Percentiles rank a stretch among this genome's conserved stretches.
Evolutionary conservation across 2,113 vertebrate genomes (phyloP).

Genomic region (Eleginops maclovinus): DNA sequence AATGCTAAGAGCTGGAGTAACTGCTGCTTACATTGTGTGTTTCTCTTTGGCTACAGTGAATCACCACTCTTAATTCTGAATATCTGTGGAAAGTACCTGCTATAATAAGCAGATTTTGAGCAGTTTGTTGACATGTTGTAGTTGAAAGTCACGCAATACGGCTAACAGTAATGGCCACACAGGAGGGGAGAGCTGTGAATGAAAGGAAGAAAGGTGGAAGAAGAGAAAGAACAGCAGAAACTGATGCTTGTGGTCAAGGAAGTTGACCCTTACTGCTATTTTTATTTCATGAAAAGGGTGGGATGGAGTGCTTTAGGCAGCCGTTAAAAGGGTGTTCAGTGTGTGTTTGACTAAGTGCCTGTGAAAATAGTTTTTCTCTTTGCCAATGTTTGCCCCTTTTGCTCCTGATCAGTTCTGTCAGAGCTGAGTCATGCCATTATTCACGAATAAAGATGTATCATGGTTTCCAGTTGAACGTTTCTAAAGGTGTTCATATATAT

Average conservation of each 20-base stretch:
- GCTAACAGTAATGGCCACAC: conserved; percentile 72
- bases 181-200: conserved; percentile 58
- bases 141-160: conserved; percentile 65
- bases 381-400: not conserved
- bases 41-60: conserved; percentile 74
- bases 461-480: not conserved
- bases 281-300: conserved; percentile 59
- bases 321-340: conserved; percentile 34
- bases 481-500: not conserved
- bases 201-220: conserved; percentile 19
- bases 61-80: conserved; percentile 75
- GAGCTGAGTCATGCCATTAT: conserved; percentile 12
- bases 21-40: conserved; percentile 65
- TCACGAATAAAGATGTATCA: conserved; percentile 8
- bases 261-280: conserved; percentile 42
- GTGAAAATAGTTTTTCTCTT: conserved; percentile 5
- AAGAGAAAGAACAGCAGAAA: conserved; percentile 15
- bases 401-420: conserved; percentile 7
- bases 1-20: conserved; percentile 52
- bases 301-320: conserved; percentile 40
- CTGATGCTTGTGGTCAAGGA: conserved; percentile 23
- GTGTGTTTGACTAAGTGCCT: conserved; percentile 14
- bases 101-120: conserved; percentile 77
- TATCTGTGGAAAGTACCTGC: conserved; percentile 82
- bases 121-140: conserved; percentile 76